phyloP scores from a whole-genome alignment of 2,888 invertebrate genomes.

The Chloromyia formosa region DNA sequence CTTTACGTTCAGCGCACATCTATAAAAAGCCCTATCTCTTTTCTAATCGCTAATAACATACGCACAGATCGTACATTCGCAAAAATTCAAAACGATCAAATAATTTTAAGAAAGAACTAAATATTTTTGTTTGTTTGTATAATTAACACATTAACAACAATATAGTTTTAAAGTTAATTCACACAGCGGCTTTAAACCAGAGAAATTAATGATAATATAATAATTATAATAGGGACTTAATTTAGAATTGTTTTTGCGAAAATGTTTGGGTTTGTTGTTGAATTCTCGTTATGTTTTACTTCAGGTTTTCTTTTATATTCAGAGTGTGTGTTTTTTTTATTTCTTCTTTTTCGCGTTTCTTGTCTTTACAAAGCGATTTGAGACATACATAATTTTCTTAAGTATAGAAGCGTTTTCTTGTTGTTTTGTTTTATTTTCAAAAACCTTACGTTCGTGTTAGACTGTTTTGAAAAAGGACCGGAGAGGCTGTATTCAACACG shows the following conservation, averaged over 20 bases:
- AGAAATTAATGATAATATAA: conserved; percentile 32
- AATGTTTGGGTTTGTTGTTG: background rate
- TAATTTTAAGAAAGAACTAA: conserved; percentile 36
- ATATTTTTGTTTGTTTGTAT: conserved; percentile 21
- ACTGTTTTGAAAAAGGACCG: background rate
- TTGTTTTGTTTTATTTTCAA: conserved; percentile 13
- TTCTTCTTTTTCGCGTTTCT: background rate
- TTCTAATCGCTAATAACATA: conserved; percentile 7
- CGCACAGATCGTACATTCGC: conserved; percentile 30
- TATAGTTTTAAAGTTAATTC: conserved; percentile 38
- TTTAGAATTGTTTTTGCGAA: conserved; percentile 22
- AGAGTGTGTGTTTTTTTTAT: background rate
- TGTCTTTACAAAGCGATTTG: conserved; percentile 10
- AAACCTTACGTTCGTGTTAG: background rate
- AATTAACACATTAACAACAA: conserved; percentile 39
- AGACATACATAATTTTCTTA: conserved; percentile 20
- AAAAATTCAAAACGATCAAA: conserved; percentile 26
- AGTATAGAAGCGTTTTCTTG: conserved; percentile 14
- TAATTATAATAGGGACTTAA: conserved; percentile 37
- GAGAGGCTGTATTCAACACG: background rate
- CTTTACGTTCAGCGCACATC: too few species aligned
- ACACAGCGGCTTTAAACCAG: conserved; percentile 29
- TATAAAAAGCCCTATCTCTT: background rate
- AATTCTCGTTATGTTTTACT: background rate
- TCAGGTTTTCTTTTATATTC: too few species aligned